These are phyloP conservation scores for Cosmia pyralina DNA, from an alignment of 2,888 invertebrate genomes.

Conservation along the genomic window DNA sequence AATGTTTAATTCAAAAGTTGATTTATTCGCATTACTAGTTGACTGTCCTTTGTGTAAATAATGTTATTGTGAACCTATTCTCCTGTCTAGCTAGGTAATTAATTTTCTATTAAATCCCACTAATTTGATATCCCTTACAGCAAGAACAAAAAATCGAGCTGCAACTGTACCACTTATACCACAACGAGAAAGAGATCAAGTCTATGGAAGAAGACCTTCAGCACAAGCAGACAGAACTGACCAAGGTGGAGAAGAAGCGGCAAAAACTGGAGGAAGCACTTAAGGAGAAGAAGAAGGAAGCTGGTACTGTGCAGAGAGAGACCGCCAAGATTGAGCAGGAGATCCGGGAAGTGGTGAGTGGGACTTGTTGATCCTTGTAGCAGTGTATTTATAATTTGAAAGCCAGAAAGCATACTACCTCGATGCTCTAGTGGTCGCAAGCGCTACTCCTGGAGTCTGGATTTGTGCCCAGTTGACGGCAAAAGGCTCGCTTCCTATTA, in stretches of 20 bases:
- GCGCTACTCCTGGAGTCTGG: too few relatives aligned
- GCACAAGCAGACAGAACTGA: slow-evolving; percentile 95
- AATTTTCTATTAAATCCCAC: too few relatives aligned
- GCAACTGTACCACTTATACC: slow-evolving; percentile 97
- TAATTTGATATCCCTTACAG: slow-evolving; percentile 81
- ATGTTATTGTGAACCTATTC: too few relatives aligned
- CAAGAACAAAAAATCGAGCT: slow-evolving; percentile 97
- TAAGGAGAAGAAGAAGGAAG: slow-evolving; percentile 98
- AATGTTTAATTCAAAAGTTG: too few relatives aligned
- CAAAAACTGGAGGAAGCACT: slow-evolving; percentile 97
- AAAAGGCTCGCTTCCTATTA: neutral
- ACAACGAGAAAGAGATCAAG: slow-evolving; percentile 98
- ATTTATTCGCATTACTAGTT: too few relatives aligned
- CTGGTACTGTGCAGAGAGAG: slow-evolving; percentile 96
- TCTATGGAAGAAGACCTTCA: slow-evolving; percentile 94
- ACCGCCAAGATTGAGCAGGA: slow-evolving; percentile 98
- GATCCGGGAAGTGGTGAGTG: slow-evolving; percentile 95
- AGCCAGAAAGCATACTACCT: neutral
- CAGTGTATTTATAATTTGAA: neutral
- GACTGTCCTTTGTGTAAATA: too few relatives aligned
- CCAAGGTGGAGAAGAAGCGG: slow-evolving; percentile 95
- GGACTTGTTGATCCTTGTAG: neutral
- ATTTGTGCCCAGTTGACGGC: neutral
- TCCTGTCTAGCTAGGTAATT: too few relatives aligned
- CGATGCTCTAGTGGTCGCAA: neutral